A percentile compares a stretch with the other conserved stretches of the same genome.
phyloP scores from a whole-genome alignment of 92 coral and sea anemone genomes.

The Meandrina meandrites region DNA sequence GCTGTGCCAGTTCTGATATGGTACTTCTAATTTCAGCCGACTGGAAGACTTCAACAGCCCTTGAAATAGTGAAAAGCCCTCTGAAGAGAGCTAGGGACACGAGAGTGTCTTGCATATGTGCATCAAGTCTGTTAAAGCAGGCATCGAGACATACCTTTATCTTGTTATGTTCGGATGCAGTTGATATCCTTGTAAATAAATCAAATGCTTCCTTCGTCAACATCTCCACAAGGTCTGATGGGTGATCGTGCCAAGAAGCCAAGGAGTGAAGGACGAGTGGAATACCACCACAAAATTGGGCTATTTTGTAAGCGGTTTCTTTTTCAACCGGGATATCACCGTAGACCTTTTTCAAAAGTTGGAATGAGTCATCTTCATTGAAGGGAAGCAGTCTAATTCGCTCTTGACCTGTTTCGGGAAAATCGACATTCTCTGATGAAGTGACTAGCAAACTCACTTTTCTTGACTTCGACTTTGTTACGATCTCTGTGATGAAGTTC shows the following conservation, averaged over 20 bases:
- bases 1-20: background rate
- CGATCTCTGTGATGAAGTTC: conserved; percentile 21
- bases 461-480: conserved; percentile 12
- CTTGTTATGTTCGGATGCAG: background rate
- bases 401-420: conserved; percentile 9
- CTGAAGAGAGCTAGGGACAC: background rate
- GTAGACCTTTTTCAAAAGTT: conserved; percentile 26
- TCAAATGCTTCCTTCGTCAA: background rate
- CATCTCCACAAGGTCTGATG: background rate
- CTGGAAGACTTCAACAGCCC: background rate
- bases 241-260: background rate
- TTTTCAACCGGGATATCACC: background rate
- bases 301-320: conserved; percentile 23
- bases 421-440: conserved; percentile 30
- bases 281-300: conserved; percentile 52
- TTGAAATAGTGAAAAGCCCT: background rate
- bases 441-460: conserved; percentile 53
- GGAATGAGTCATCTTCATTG: background rate
- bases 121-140: conserved; percentile 30
- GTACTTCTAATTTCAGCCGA: conserved; percentile 11
- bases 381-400: background rate
- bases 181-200: background rate
- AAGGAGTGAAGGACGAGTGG: conserved; percentile 34
- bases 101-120: background rate
- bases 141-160: background rate